Base-by-base conservation (phyloP, 2,797 vertebrate genomes). In the Squalus acanthias region DNA sequence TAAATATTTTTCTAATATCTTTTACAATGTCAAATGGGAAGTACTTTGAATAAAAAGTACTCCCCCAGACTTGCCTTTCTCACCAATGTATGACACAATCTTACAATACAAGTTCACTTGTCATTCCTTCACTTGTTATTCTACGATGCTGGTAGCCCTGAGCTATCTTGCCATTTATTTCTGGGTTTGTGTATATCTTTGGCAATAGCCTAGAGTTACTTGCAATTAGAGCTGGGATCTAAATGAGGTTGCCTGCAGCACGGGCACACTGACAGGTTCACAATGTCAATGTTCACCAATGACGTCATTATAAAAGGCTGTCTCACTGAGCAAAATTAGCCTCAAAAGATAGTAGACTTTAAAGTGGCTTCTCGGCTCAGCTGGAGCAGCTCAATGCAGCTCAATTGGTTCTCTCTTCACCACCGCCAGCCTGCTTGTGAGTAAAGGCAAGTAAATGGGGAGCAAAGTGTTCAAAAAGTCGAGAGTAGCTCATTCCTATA, bases 171-270 rank as follows among this genome's bases (percentile, higher is more conserved):
- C 3, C 60, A 24, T 93, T 67, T 93, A 22, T 67, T 93, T 93
- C 91, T 69, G n/a, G n/a, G 65, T 22, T 69, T 46, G 65, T 67
- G 91, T 46, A 93, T 69, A 69, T 26, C 65, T 69, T 93, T 93
- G 91, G 91, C 91, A 46, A 93, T 69, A 46, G 91, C 91, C 65
- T n/a, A 22, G n/a, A 26, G 91, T 93, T 93, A 46, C n/a, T 69
- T 46, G 63, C 63, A 93, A 93, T 93, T 93, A 67, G 91, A 67
- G 60, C 67, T 15, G 29, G 33, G 17, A 46, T 67, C 91, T 24
- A 67, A 67, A 67, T 22, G n/a, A 46, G 7, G n/a, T 69, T 93
- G 65, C 63, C n/a, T 69, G 63, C 20, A 93, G 91, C 91, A 67
- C 20, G 0, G 65, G 20, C 65, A 10, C n/a, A 12, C 6, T 93